Evolutionary conservation across 2,888 invertebrate genomes (phyloP), one percentile per base, ranked within the genome.

Genomic region (Chironomus tentans): DNA sequence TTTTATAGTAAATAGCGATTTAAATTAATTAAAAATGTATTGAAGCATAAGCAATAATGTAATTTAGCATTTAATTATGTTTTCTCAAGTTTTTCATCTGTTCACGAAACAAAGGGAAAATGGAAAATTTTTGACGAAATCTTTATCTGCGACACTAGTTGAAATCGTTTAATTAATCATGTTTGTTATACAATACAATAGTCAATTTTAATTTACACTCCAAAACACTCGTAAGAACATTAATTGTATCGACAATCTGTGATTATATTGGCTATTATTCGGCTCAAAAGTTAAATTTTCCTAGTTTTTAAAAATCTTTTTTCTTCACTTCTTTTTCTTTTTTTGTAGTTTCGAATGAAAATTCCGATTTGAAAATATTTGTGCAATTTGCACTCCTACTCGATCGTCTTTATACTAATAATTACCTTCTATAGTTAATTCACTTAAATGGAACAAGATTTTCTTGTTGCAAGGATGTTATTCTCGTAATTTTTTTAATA

Each of bases 171-270:
- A 68, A 21, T 22, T 21, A 65, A 46, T 46, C 46, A 68, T 24
- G 68, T 13, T 68, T 74, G 38, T 38, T 38, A 38, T 38, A 38
- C 38, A 38, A 10, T 38, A 38, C 38, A 21, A 65, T 12, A 24
- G 65, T 74, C 47, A 24, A 74, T 12, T 15, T n/a, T 12, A 22
- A 46, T n/a, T 74, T 74, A 74, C 74, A 74, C 74, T 74, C 62
- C 62, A 74, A 68, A 74, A 74, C 47, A 68, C 65, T 68, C 68
- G 65, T 22, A 65, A 68, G 74, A 74, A 74, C 74, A 74, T 74
- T 65, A 28, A 74, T 62, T 28, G 15, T 18, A 18, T 56, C 18
- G 15, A 56, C 7, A n/a, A 56, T 7, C 3, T 56, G 10, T 38
- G 38, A 2, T 38, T 38, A 10, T 38, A 38, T 2, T 38, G 1